A percentile compares a stretch with the other conserved stretches of the same genome.
phyloP scores from a whole-genome alignment of 2,888 invertebrate species.

The Apamea anceps region DNA sequence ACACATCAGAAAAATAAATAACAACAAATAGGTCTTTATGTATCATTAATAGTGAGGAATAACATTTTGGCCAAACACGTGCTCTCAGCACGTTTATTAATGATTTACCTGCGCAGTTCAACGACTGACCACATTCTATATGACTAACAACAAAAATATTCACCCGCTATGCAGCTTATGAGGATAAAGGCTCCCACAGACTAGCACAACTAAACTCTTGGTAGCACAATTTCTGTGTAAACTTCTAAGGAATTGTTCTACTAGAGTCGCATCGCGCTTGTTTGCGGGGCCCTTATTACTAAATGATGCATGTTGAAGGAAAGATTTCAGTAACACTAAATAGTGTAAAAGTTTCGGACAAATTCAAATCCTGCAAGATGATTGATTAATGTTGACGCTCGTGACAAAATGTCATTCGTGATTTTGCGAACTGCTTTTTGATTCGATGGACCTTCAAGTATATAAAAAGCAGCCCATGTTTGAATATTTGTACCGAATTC shows the following conservation, averaged over 20 bases:
- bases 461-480: neutral
- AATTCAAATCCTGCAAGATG: slow-evolving; percentile 10
- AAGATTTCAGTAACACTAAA: neutral
- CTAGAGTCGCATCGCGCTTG: neutral
- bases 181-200: neutral
- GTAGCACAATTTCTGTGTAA: neutral
- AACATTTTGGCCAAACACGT: slow-evolving; percentile 23
- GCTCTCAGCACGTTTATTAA: too few relatives aligned
- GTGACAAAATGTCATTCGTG: slow-evolving; percentile 24
- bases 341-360: slow-evolving; percentile 11
- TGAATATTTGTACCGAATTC: slow-evolving; percentile 2
- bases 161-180: slow-evolving; percentile 14
- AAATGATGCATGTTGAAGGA: neutral
- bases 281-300: neutral
- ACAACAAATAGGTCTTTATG: slow-evolving; percentile 2
- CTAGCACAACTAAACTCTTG: neutral
- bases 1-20: slow-evolving; percentile 23
- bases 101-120: slow-evolving; percentile 44
- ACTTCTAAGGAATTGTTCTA: neutral
- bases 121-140: slow-evolving; percentile 51
- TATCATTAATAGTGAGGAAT: slow-evolving; percentile 4
- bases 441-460: neutral
- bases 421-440: slow-evolving; percentile 16
- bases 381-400: slow-evolving; percentile 13
- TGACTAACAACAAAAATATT: slow-evolving; percentile 50